phyloP scores from a whole-genome alignment of 2,888 invertebrate species.

The Noctuana brunneofusca region DNA sequence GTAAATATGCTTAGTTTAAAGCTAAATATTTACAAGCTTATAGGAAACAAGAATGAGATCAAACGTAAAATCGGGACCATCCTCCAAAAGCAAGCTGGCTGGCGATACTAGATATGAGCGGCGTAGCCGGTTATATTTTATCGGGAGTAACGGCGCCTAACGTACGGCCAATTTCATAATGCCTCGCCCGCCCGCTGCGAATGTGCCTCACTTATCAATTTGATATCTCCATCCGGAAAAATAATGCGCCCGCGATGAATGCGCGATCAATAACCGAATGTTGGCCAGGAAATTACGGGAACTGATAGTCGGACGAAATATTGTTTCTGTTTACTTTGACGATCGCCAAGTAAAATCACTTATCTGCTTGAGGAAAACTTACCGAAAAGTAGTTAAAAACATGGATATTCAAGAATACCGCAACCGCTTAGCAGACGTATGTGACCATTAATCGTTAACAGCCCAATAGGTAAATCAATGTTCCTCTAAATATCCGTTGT shows the following conservation, averaged over 20 bases:
- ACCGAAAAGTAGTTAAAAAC: background rate
- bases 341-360: background rate
- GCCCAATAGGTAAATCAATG: too few relatives aligned
- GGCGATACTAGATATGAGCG: slow-evolving; percentile 71
- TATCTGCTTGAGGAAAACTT: background rate
- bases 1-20: too few relatives aligned
- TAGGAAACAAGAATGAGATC: background rate
- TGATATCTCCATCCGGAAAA: slow-evolving; percentile 79
- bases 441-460: too few relatives aligned
- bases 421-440: too few relatives aligned
- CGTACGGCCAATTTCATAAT: slow-evolving; percentile 83
- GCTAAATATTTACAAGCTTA: too few relatives aligned
- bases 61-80: background rate
- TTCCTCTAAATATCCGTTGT: too few relatives aligned
- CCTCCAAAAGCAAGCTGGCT: slow-evolving; percentile 13
- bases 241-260: slow-evolving; percentile 69
- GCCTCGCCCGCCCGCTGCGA: slow-evolving; percentile 68
- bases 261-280: slow-evolving; percentile 47
- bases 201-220: slow-evolving; percentile 82
- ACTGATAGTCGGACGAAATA: slow-evolving; percentile 14
- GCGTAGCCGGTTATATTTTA: slow-evolving; percentile 79
- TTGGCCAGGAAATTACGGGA: slow-evolving; percentile 8
- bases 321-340: background rate
- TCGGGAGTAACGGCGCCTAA: slow-evolving; percentile 80
- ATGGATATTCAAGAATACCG: background rate